Evolutionary conservation across 1,140 invertebrate genomes (phyloP).

Genomic region (Nasonia giraulti): DNA sequence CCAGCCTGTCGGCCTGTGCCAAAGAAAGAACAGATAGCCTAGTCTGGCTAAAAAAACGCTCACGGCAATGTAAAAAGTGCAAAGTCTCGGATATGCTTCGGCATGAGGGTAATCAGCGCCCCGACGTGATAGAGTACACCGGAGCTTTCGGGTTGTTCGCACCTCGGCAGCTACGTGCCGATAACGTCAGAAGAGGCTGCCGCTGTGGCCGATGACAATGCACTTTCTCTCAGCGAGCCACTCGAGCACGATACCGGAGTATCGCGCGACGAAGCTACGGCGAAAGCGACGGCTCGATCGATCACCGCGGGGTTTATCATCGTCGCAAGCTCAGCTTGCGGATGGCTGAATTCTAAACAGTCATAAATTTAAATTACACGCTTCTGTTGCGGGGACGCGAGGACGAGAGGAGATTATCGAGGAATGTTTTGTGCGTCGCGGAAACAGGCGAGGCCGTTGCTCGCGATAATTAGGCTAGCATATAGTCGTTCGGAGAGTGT

Average conservation of each 20-base stretch:
- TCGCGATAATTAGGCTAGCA: neutral
- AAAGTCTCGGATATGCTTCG: neutral
- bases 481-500: neutral
- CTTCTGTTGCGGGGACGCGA: neutral
- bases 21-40: no score
- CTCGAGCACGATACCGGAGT: neutral
- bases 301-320: conserved; percentile 29
- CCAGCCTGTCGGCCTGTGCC: no score
- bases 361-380: conserved; percentile 36
- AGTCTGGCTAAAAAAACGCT: no score
- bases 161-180: neutral
- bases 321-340: neutral
- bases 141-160: neutral
- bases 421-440: neutral
- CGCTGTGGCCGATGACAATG: conserved; percentile 20
- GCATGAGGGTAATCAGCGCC: no score
- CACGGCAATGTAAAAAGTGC: neutral
- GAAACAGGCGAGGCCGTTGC: neutral
- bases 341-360: conserved; percentile 26
- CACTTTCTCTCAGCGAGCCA: neutral
- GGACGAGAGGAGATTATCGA: neutral
- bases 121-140: neutral
- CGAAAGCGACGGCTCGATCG: conserved; percentile 7
- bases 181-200: neutral
- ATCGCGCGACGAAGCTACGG: neutral